Evolutionary conservation across 30 jellyfish, hydroid and myxozoan genomes (phyloP), one percentile per base, ranked within the genome.

Genomic region (Haliclystus octoradiatus): DNA sequence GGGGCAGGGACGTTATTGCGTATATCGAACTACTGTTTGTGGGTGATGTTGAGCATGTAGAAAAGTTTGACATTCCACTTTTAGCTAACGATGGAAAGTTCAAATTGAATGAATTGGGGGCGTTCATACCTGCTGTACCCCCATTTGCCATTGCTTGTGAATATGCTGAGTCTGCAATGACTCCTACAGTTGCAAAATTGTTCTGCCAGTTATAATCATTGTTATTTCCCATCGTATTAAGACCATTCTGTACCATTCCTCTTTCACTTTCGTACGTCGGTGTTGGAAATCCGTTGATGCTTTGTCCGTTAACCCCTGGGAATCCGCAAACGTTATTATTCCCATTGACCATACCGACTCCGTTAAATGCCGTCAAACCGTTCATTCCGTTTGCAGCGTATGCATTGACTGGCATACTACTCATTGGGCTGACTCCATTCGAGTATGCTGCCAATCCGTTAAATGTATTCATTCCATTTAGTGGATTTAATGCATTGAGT

Each of bases 221-320:
- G 51, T 75, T 87, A 49, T 73, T 78, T 3, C 93, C 93, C 62
- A 80, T 80, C 28, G 49, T 71, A 51, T 68, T 71, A 22, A 76
- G 67, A 34, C 92, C 93, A 64, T 79, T 85, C 29, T 85, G 93
- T 30, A 79, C 92, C 74, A 87, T 51, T 7, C 84, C 79, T 3
- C 97, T 79, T 30, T 87, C 97, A 34, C 81, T 66, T 31, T 87
- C 97, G 79, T 80, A 87, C 2, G 94, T 73, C 15, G 94, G 97
- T 52, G 94, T 79, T 7, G 93, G 85, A 51, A 87, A 87, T 1
- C 93, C 94, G 31, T 84, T 73, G 19, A 87, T 73, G 40, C 93
- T 91, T 50, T 87, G 97, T 23, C 93, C 94, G 69, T 68, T 79
- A 0, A 87, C 66, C 33, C 74, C 80, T 35, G 78, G 97, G 61